Evolutionary conservation across 2,113 vertebrate genomes (phyloP).

Genomic region (Marmota monax): DNA sequence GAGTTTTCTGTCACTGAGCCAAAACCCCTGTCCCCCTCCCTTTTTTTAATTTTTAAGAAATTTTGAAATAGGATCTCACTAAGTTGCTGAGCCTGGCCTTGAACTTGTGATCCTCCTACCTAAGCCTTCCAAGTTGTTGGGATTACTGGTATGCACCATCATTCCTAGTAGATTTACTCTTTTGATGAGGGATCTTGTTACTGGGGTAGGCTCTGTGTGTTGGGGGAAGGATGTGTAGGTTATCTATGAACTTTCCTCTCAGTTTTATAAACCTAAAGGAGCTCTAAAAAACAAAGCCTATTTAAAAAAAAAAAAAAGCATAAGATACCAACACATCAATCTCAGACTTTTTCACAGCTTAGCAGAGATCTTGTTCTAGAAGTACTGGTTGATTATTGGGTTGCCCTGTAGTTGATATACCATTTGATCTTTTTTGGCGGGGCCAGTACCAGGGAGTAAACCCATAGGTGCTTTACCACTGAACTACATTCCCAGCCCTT

Average conservation of each 20-base stretch:
- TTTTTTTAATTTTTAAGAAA: too few relatives aligned
- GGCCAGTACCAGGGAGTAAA: too few relatives aligned
- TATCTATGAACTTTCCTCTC: not conserved
- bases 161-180: not conserved
- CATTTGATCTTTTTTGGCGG: not conserved
- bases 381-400: not conserved
- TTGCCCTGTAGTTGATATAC: not conserved
- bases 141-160: not conserved
- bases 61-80: not conserved
- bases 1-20: too few relatives aligned
- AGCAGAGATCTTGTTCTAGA: not conserved
- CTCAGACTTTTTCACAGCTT: not conserved
- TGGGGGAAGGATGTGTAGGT: not conserved
- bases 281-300: not conserved
- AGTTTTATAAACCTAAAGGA: conserved; percentile 1
- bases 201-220: not conserved
- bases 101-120: not conserved
- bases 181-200: not conserved
- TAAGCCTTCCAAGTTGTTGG: not conserved
- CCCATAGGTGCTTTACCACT: too few relatives aligned
- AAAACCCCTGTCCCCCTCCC: too few relatives aligned
- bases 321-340: not conserved
- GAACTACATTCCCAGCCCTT: too few relatives aligned
- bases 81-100: not conserved
- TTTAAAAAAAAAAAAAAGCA: not conserved